Evolutionary conservation across 2,113 vertebrate species (phyloP), one percentile per base, ranked within the genome.

Genomic region (Pan paniscus): DNA sequence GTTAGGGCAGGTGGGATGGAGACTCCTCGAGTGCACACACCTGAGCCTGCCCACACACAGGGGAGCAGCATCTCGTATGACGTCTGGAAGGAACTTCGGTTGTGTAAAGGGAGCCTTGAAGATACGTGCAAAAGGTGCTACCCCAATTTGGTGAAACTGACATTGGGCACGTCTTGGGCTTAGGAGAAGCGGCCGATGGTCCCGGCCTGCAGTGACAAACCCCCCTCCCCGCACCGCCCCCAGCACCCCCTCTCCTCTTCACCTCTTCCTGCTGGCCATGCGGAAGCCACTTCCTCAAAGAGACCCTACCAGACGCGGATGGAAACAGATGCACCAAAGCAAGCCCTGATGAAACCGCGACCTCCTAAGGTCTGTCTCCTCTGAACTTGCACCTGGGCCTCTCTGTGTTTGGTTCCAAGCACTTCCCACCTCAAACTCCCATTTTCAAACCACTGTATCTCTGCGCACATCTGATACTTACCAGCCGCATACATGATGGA

Each of bases 331-430:
- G 12, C 35, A 57, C 48, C 32, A 0, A 0, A 14, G 16, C 8
- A 8, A 2, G 43, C 55, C 72, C 67, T 8, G 0, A 5, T 8
- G 2, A 3, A 73, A 14, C 18, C 0, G 0, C 2, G 32, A 43
- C 23, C 32, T 55, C 3, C 68, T 2, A 0, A 30, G 5, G 25
- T 3, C 68, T 61, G 9, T 0, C 75, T 73, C 14, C 70, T 25
- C 1, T 0, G 4, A 1, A 22, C 38, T 3, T 0, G 0, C 55
- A 16, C 22, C 73, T 27, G 40, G 11, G 27, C 25, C 76, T 78
- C 75, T 43, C 75, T 46, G 32, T 48, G 64, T 52, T 22, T 18
- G 55, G 43, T 43, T 59, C 46, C 46, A n/a, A 25, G 75, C 2
- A 16, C 20, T 25, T 22, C 61, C 52, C 9, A 11, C 72, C 57